phyloP scores from a whole-genome alignment of 2,797 vertebrate species.

The Protonibea diacanthus region DNA sequence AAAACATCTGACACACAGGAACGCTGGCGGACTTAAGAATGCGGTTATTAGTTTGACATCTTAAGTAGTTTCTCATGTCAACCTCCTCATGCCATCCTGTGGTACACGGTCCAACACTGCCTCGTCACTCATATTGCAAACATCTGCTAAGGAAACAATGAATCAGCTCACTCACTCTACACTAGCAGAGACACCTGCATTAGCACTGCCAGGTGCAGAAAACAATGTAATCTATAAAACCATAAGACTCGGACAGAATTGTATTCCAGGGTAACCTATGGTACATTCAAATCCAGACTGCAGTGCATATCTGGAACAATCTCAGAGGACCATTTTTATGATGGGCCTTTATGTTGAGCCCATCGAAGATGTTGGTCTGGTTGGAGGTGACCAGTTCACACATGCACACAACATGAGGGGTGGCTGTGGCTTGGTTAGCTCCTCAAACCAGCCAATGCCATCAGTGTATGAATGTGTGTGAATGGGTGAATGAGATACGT shows the following conservation, averaged over 20 bases:
- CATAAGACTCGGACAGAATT: background rate
- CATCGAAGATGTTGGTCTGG: constrained; percentile 95
- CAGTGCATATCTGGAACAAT: background rate
- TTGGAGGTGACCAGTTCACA: constrained; percentile 93
- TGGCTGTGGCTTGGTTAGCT: too few relatives aligned
- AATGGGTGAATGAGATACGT: too few relatives aligned
- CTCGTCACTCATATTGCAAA: constrained; percentile 10
- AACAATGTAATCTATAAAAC: background rate
- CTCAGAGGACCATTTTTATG: constrained; percentile 93
- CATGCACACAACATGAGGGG: constrained; percentile 92
- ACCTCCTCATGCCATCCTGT: background rate
- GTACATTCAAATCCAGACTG: background rate
- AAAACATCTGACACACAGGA: constrained; percentile 10
- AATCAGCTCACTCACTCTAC: background rate
- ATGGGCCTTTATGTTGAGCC: constrained; percentile 97
- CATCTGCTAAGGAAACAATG: constrained; percentile 8
- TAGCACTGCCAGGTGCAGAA: background rate
- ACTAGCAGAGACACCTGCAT: background rate
- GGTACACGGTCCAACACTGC: background rate
- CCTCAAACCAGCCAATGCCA: too few relatives aligned
- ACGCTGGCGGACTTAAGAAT: background rate
- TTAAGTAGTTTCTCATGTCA: constrained; percentile 18
- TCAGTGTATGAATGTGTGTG: too few relatives aligned
- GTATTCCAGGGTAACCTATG: background rate
- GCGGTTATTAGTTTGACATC: constrained; percentile 9